A percentile compares a stretch with the other conserved stretches of the same genome.
Evolutionary conservation across 2,113 vertebrate species (phyloP).

Genomic region (Mixornis gularis): DNA sequence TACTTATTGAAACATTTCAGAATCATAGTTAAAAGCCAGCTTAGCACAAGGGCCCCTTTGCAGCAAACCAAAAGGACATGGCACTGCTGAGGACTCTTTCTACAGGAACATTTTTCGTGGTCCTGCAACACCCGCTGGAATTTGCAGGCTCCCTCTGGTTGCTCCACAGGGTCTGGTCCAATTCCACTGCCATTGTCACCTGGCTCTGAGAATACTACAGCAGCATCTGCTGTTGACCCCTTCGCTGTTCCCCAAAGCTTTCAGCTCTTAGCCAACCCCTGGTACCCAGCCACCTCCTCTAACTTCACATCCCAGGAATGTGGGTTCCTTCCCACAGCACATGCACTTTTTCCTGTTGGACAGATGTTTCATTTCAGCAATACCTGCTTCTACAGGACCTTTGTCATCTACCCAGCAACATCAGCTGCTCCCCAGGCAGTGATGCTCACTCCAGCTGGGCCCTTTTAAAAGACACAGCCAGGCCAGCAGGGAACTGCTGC

Average conservation of each 20-base stretch:
- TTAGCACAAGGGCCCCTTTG: background rate
- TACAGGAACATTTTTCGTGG: fast-evolving
- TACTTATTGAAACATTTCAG: background rate
- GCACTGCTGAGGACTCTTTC: background rate
- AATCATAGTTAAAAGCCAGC: background rate
- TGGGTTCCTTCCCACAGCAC: fast-evolving
- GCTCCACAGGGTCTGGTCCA: background rate
- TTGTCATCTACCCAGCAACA: background rate
- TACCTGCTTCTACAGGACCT: background rate
- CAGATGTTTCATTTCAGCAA: background rate
- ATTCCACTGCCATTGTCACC: background rate
- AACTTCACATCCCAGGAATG: background rate
- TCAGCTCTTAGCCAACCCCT: background rate
- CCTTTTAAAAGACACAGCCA: background rate
- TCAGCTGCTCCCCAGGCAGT: background rate
- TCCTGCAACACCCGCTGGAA: background rate
- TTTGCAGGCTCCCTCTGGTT: background rate
- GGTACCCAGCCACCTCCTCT: background rate
- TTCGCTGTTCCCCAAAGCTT: background rate
- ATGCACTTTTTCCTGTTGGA: background rate
- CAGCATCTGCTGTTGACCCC: background rate
- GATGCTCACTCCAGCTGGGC: background rate
- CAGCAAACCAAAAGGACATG: background rate
- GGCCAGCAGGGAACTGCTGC: background rate
- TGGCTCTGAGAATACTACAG: background rate